phyloP scores from a whole-genome alignment of 2,113 vertebrate species.

The Sminthopsis crassicaudata region DNA sequence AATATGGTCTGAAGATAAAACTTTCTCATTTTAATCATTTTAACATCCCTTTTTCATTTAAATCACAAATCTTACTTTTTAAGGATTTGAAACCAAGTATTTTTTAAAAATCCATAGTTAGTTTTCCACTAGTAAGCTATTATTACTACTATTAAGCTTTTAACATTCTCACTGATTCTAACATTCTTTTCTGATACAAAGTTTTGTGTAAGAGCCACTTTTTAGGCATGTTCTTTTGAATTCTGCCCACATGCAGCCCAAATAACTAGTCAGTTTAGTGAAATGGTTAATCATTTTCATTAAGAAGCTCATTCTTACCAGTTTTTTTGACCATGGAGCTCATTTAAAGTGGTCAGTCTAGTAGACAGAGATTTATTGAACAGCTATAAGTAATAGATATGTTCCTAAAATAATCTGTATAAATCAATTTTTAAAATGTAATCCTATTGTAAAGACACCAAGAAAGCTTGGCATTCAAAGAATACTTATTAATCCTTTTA shows the following conservation, averaged over 20 bases:
- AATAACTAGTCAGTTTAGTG: not conserved
- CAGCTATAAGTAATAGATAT: rapidly evolving
- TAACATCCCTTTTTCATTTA: not conserved
- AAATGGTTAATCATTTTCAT: not conserved
- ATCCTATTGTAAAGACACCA: not conserved
- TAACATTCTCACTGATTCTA: not conserved
- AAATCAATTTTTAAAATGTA: conserved; percentile 14
- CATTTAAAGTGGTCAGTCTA: not conserved
- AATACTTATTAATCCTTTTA: conserved; percentile 1
- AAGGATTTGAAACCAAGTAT: not conserved
- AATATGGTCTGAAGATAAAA: not conserved
- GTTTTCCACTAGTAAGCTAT: not conserved
- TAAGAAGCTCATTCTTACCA: not conserved
- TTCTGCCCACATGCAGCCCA: not conserved
- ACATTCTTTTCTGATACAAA: not conserved
- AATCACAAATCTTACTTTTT: not conserved
- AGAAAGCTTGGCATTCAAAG: not conserved
- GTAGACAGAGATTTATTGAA: not conserved
- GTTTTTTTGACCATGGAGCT: not conserved
- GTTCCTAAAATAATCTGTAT: not conserved
- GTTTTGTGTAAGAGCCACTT: not conserved
- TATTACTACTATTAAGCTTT: not conserved
- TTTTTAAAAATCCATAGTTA: not conserved
- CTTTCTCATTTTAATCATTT: not conserved
- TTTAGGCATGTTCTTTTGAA: not conserved